These are phyloP conservation scores for Tursiops truncatus DNA, from an alignment of 2,113 vertebrate genomes.

Conservation along the genomic window DNA sequence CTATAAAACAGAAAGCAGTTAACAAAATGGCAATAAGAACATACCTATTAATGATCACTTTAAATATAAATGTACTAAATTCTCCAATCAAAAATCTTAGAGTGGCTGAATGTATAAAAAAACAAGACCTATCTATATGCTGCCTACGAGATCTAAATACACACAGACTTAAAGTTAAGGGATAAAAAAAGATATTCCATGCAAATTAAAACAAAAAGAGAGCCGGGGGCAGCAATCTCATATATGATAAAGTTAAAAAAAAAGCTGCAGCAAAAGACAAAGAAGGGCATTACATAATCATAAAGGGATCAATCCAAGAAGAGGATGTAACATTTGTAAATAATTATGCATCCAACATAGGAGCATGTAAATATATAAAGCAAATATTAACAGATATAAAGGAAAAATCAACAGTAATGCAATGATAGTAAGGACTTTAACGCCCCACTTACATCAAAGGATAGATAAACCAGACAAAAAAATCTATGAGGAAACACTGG, in stretches of 20 bases:
- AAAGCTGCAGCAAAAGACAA: background rate
- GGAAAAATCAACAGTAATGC: background rate
- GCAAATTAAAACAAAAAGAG: background rate
- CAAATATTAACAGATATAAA: background rate
- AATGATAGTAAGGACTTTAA: background rate
- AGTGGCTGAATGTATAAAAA: background rate
- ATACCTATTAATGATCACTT: background rate
- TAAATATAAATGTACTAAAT: background rate
- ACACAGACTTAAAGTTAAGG: background rate
- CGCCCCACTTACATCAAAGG: background rate
- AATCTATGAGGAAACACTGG: no score
- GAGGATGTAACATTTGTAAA: background rate
- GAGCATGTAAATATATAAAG: background rate
- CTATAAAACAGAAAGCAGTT: background rate
- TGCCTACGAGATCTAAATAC: background rate
- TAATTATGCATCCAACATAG: background rate
- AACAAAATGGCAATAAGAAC: background rate
- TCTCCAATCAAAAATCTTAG: background rate
- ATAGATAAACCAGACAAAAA: background rate
- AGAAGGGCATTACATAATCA: background rate
- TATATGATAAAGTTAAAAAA: background rate
- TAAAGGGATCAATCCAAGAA: background rate
- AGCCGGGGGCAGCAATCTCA: background rate
- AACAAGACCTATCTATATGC: background rate
- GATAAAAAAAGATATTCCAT: background rate